A percentile compares a stretch with the other conserved stretches of the same genome.
phyloP scores from a whole-genome alignment of 2,888 invertebrate genomes.

The Eutolmus rufibarbis region DNA sequence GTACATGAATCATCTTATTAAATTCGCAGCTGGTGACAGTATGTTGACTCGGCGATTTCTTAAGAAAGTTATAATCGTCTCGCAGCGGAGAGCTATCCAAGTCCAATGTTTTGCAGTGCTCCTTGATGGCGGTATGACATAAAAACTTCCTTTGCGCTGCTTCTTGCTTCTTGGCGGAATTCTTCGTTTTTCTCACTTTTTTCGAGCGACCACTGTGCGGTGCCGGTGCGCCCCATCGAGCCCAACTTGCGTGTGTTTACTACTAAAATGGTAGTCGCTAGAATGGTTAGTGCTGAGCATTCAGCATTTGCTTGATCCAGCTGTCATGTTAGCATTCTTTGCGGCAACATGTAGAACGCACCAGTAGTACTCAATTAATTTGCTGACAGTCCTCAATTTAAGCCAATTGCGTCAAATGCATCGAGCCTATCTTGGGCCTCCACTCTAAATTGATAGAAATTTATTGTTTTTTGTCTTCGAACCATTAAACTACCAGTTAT shows the following conservation, averaged over 20 bases:
- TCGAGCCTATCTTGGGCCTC: constrained; percentile 36
- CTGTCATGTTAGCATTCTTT: constrained; percentile 13
- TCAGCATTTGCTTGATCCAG: not conserved
- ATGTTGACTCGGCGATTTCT: constrained; percentile 19
- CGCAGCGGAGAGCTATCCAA: not conserved
- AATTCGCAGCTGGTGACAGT: constrained; percentile 17
- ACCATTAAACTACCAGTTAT: not conserved
- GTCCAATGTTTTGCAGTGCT: not conserved
- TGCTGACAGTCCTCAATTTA: constrained; percentile 46
- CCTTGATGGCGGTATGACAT: not conserved
- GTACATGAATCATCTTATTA: constrained; percentile 23
- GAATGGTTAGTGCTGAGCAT: not conserved
- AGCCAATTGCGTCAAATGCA: constrained; percentile 46
- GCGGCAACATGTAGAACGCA: constrained; percentile 3
- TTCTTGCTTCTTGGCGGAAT: not conserved
- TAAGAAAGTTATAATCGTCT: constrained; percentile 15
- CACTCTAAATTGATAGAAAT: constrained; percentile 44
- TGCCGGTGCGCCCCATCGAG: not conserved
- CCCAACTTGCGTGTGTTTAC: not conserved
- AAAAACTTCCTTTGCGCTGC: not conserved
- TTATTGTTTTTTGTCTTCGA: constrained; percentile 33
- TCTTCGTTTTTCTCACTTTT: not conserved
- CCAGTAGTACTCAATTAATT: constrained; percentile 42
- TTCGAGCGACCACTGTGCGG: not conserved
- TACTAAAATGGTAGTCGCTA: not conserved